These are phyloP conservation scores for Eutrigla gurnardus DNA, from an alignment of 2,797 vertebrate genomes.

Conservation along the genomic window DNA sequence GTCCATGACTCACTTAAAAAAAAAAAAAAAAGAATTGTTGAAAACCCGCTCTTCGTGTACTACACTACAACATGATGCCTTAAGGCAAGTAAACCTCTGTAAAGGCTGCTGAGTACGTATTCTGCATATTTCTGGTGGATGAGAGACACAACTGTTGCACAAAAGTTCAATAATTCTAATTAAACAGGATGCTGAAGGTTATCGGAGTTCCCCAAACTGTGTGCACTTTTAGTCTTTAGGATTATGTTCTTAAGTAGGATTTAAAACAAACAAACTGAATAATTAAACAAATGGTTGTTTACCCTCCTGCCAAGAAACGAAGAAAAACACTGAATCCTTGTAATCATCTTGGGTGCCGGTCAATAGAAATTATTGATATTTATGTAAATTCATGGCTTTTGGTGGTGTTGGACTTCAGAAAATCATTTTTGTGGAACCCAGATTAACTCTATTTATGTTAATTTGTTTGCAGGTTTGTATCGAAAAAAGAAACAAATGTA, in stretches of 20 bases:
- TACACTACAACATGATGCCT: constrained; percentile 8
- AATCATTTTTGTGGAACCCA: not conserved
- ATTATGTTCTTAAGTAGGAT: not conserved
- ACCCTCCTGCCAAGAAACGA: not conserved
- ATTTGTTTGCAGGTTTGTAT: constrained; percentile 7
- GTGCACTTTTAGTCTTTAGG: not conserved
- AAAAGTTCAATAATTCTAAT: not conserved
- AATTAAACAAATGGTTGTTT: not conserved
- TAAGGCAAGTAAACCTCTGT: constrained; percentile 11
- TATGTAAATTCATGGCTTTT: not conserved
- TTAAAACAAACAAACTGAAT: not conserved
- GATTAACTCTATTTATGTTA: not conserved
- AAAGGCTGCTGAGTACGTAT: not conserved
- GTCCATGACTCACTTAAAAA: constrained; percentile 30
- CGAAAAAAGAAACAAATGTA: not conserved
- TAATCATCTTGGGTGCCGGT: constrained; percentile 5
- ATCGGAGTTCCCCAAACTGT: not conserved
- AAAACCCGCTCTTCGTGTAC: constrained; percentile 1
- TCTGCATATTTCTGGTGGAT: not conserved
- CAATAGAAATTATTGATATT: not conserved
- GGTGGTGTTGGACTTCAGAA: no score
- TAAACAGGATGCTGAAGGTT: no score
- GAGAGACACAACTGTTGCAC: not conserved
- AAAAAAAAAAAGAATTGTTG: constrained; percentile 15
- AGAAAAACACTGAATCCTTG: not conserved